phyloP scores from a whole-genome alignment of 2,888 invertebrate species.

The Alcis repandata region DNA sequence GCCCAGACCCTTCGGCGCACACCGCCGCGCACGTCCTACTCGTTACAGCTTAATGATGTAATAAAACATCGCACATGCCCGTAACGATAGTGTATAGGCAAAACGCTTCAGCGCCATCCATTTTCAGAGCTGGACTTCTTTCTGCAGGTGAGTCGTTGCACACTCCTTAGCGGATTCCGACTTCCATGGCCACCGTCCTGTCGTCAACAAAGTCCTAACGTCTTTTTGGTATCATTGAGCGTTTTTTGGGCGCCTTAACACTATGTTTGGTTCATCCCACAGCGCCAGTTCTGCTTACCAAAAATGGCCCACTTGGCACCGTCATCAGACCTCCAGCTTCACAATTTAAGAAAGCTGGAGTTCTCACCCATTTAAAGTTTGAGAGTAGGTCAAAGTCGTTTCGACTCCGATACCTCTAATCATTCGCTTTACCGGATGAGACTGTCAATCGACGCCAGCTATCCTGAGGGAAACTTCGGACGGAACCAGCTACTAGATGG shows the following conservation, averaged over 20 bases:
- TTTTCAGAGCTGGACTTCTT: constrained; percentile 88
- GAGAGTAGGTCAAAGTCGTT: constrained; percentile 91
- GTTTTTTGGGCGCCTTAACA: constrained; percentile 89
- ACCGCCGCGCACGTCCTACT: constrained; percentile 83
- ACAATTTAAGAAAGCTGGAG: constrained; percentile 86
- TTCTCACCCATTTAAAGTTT: constrained; percentile 92
- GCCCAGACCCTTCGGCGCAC: constrained; percentile 88
- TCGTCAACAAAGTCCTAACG: constrained; percentile 80
- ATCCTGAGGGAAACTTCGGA: constrained; percentile 92
- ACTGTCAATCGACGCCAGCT: constrained; percentile 86
- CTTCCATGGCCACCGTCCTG: constrained; percentile 88
- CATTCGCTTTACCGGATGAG: constrained; percentile 92
- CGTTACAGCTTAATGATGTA: constrained; percentile 84
- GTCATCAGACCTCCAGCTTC: constrained; percentile 85
- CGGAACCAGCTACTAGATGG: constrained; percentile 93
- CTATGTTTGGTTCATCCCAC: constrained; percentile 91
- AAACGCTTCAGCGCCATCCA: constrained; percentile 88
- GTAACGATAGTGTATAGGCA: constrained; percentile 82
- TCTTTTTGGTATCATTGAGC: constrained; percentile 76
- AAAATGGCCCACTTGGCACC: constrained; percentile 90
- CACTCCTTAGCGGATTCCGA: constrained; percentile 89
- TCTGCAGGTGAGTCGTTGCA: constrained; percentile 88
- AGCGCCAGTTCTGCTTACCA: constrained; percentile 93
- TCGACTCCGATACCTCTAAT: constrained; percentile 90
- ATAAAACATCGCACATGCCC: constrained; percentile 61